Evolutionary conservation across 2,797 vertebrate genomes (phyloP), one percentile per base, ranked within the genome.

Genomic region (Crocodylus rhombifer): DNA sequence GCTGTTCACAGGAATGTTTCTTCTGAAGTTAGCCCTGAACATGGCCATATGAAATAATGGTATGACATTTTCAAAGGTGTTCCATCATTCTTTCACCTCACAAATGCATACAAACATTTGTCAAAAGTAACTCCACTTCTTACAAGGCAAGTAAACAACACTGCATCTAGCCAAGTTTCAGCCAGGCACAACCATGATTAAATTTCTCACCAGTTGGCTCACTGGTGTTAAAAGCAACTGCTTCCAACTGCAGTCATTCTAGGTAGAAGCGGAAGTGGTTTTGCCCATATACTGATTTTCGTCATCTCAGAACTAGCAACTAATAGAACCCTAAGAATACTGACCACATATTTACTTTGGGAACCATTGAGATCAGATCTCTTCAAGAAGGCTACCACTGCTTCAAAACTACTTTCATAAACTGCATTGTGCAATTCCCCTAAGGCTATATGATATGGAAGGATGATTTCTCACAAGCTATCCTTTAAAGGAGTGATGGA

Each of bases 221-320:
- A 15, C 28, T 51, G 42, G 42, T 11, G 42, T 51, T 51, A 51
- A 51, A 51, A 51, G 42, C 42, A 51, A 51, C 63, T 30, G 30
- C 30, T 65, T 65, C n/a, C 28, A 65, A 15, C 14, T 16, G 30
- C 14, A 65, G 63, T n/a, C 15, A 30, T 30, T n/a, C 28, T 65
- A n/a, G 30, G 30, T n/a, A 30, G 28, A n/a, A 65, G 7, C 16
- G 17, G 28, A 28, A 65, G 28, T n/a, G 16, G 63, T 65, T n/a
- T 65, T 51, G 42, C 42, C 21, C 63, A 26, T 28, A 4, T 90
- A 63, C 0, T 81, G 71, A 6, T 0, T 0, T 36, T 0, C 25
- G 77, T 87, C 81, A 33, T 56, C 57, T 5, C 56, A 58, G 2
- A 11, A 81, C 15, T 23, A 42, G 74, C 26, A 76, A 57, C 28